A percentile compares a stretch with the other conserved stretches of the same genome.
Conservation (phyloP, 2,888 invertebrate genomes). For the Cheilosia soror region DNA sequence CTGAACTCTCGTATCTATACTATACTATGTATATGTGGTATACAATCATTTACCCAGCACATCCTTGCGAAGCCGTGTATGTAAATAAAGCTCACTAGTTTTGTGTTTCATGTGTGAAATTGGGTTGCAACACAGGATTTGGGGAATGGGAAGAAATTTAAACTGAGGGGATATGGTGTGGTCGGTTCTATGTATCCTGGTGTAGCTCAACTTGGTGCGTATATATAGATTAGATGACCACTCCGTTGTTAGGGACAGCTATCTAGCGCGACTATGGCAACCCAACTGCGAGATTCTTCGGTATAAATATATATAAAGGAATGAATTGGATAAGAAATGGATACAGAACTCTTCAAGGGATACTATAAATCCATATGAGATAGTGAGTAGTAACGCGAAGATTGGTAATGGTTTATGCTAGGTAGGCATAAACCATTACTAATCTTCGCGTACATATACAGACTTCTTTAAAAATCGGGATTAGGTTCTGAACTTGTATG, state of each 20-base stretch:
- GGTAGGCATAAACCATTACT: too few relatives aligned
- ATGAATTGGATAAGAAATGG: background rate
- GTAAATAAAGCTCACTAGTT: slow-evolving; percentile 70
- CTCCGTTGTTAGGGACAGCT: slow-evolving; percentile 52
- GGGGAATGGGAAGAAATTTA: slow-evolving; percentile 49
- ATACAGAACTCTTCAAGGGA: slow-evolving; percentile 16
- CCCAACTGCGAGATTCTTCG: slow-evolving; percentile 30
- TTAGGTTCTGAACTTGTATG: too few relatives aligned
- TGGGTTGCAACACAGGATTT: background rate
- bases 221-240: slow-evolving; percentile 54
- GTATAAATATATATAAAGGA: slow-evolving; percentile 7
- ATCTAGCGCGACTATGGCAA: slow-evolving; percentile 49
- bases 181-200: slow-evolving; percentile 46
- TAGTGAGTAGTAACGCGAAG: background rate
- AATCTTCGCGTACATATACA: too few relatives aligned
- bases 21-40: slow-evolving; percentile 9
- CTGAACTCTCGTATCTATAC: slow-evolving; percentile 1
- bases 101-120: slow-evolving; percentile 54
- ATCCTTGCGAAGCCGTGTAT: slow-evolving; percentile 68
- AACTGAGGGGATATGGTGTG: slow-evolving; percentile 19
- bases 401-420: too few relatives aligned
- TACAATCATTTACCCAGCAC: slow-evolving; percentile 63
- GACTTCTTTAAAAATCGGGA: too few relatives aligned
- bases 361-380: slow-evolving; percentile 36
- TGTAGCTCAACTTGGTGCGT: slow-evolving; percentile 32